A percentile compares a stretch with the other conserved stretches of the same genome.
These are phyloP conservation scores for Excalfactoria chinensis DNA, from an alignment of 2,113 vertebrate species.

Conservation along the genomic window DNA sequence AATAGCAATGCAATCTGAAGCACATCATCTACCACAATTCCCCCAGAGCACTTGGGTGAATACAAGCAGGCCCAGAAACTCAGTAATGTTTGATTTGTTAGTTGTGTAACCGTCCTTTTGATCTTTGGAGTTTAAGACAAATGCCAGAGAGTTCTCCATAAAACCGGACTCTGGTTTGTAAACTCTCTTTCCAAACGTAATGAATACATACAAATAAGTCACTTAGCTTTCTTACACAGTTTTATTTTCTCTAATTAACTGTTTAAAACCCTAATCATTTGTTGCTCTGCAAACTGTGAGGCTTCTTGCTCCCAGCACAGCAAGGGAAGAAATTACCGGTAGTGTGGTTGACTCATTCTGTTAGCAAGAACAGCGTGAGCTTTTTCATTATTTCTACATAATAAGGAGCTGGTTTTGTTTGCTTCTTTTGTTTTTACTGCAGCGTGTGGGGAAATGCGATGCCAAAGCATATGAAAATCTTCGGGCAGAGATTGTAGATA, in stretches of 20 bases:
- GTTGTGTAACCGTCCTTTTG: background rate
- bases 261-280: background rate
- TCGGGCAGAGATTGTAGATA: background rate
- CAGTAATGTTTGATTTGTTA: background rate
- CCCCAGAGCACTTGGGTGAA: background rate
- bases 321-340: background rate
- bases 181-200: background rate
- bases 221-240: background rate
- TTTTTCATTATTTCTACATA: background rate
- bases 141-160: background rate
- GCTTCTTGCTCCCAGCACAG: background rate
- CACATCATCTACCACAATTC: background rate
- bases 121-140: background rate
- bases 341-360: background rate
- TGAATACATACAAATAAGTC: background rate
- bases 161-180: background rate
- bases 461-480: background rate
- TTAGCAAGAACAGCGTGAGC: background rate
- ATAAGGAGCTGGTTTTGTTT: background rate
- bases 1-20: background rate
- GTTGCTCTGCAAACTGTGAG: background rate
- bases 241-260: background rate
- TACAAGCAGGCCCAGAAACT: background rate
- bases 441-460: constrained; percentile 80
- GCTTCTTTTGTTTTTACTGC: background rate